A percentile compares a stretch with the other conserved stretches of the same genome.
These are phyloP conservation scores for Drosophila neocordata DNA, from an alignment of 1,140 invertebrate species.

Conservation along the genomic window DNA sequence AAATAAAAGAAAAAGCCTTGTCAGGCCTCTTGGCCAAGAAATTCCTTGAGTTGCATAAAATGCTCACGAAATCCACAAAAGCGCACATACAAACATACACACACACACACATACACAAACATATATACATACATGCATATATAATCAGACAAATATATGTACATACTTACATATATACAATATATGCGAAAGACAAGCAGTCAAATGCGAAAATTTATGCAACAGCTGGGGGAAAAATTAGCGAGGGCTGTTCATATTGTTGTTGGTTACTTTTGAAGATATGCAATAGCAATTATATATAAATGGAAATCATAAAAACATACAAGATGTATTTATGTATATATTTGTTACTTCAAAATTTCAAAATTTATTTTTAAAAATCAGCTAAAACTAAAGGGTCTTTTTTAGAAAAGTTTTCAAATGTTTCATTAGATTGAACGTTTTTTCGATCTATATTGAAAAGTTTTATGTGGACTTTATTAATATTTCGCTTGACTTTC, in stretches of 20 bases:
- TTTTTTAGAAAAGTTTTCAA: no score
- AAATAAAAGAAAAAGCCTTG: constrained; percentile 42
- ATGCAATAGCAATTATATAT: no score
- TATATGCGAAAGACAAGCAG: constrained; percentile 45
- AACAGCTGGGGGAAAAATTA: constrained; percentile 61
- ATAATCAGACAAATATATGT: constrained; percentile 13
- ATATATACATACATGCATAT: constrained; percentile 24
- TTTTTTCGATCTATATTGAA: no score
- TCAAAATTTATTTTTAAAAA: no score
- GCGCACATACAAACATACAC: constrained; percentile 33
- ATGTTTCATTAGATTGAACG: no score
- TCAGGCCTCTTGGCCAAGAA: constrained; percentile 52
- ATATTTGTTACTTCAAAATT: no score
- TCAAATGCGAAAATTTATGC: constrained; percentile 75
- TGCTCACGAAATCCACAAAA: constrained; percentile 61
- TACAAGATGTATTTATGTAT: no score
- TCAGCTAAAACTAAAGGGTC: no score
- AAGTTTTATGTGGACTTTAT: no score
- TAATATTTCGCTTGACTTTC: no score
- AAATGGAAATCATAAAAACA: no score
- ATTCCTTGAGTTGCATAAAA: constrained; percentile 73
- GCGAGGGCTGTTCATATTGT: constrained; percentile 38
- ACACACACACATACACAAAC: constrained; percentile 29
- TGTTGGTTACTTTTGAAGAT: no score
- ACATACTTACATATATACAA: background rate